Conservation (phyloP, 1,140 invertebrate genomes). For the Notospermus geniculatus region DNA sequence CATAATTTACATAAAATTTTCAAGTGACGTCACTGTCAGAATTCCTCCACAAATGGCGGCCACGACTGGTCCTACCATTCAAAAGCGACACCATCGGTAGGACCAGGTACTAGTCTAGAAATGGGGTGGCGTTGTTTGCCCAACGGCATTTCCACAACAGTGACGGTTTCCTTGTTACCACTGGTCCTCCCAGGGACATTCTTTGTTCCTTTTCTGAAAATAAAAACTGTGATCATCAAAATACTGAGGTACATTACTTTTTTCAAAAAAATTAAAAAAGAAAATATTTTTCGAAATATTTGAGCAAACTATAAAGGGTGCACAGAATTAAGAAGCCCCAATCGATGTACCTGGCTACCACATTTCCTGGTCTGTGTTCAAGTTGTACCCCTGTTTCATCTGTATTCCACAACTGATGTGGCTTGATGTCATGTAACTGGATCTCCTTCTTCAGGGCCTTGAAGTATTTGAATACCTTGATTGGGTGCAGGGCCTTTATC, state of each 20-base stretch:
- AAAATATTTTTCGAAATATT: no score
- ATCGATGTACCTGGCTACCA: neutral
- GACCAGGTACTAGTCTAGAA: no score
- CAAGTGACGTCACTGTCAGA: no score
- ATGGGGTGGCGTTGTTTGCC: neutral
- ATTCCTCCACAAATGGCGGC: no score
- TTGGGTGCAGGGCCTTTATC: neutral
- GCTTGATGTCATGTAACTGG: neutral
- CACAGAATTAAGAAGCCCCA: neutral
- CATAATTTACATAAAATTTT: no score
- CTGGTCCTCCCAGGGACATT: slow-evolving; percentile 9
- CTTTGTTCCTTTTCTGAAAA: slow-evolving; percentile 9
- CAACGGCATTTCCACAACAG: slow-evolving; percentile 12
- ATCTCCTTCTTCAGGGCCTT: neutral
- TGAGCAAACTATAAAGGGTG: neutral
- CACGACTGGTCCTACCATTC: no score
- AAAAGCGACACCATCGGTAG: no score
- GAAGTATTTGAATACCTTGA: neutral
- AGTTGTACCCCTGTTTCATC: no score
- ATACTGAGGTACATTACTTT: neutral
- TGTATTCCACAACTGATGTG: neutral
- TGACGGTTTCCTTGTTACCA: slow-evolving; percentile 13
- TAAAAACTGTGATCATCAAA: slow-evolving; percentile 3
- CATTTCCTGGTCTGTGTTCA: neutral
- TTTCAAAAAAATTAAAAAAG: neutral